Conservation (phyloP, 2,797 vertebrate species). For the Lutjanus argentimaculatus region DNA sequence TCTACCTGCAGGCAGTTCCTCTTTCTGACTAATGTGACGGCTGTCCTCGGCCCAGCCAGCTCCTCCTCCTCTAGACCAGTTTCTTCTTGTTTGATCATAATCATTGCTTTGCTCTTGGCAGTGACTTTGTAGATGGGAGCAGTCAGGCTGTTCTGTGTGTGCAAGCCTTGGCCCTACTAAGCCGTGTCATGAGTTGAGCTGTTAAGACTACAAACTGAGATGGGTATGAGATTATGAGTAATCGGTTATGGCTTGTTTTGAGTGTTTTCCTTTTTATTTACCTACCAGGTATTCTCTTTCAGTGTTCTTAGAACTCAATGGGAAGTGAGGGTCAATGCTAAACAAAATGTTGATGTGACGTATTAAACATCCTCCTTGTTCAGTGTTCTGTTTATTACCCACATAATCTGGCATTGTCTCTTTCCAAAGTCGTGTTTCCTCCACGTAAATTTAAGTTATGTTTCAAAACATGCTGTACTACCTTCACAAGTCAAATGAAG, state of each 20-base stretch:
- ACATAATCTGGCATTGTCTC: background rate
- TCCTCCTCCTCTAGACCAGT: constrained; percentile 44
- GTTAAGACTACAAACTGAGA: constrained; percentile 35
- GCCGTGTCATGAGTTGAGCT: constrained; percentile 53
- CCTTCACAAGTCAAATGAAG: constrained; percentile 33
- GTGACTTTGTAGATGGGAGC: constrained; percentile 34
- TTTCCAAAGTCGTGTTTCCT: constrained; percentile 4
- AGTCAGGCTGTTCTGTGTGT: constrained; percentile 22
- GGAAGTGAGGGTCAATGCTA: constrained; percentile 9
- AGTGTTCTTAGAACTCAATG: background rate
- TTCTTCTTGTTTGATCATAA: constrained; percentile 67
- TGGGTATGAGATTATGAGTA: constrained; percentile 49
- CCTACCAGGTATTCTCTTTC: constrained; percentile 1
- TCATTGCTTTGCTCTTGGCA: constrained; percentile 47
- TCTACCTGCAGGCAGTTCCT: constrained; percentile 40
- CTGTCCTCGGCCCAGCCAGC: background rate
- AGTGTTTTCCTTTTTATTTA: constrained; percentile 6
- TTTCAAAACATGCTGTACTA: constrained; percentile 7
- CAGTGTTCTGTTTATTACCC: constrained; percentile 11
- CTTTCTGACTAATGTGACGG: background rate
- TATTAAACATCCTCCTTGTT: constrained; percentile 10
- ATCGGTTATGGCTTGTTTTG: constrained; percentile 8
- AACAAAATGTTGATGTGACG: background rate
- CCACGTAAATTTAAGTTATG: background rate
- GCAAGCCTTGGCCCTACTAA: constrained; percentile 33